These are phyloP conservation scores for Gouania willdenowi DNA, from an alignment of 2,797 vertebrate genomes.

Conservation along the genomic window DNA sequence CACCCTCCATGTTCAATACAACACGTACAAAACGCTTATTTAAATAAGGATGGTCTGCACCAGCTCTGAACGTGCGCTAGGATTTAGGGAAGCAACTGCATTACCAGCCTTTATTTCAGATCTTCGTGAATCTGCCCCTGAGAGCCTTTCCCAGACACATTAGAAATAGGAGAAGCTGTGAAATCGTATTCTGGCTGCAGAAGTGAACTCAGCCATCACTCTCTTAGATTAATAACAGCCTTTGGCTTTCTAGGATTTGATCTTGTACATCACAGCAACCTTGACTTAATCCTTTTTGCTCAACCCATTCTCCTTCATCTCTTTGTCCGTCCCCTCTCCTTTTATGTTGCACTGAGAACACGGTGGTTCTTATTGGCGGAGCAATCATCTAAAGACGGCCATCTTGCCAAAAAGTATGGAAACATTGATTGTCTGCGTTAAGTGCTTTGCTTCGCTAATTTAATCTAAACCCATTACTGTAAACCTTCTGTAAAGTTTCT, in stretches of 20 bases:
- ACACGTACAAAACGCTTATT: too few species aligned
- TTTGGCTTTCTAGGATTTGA: slow-evolving; percentile 12
- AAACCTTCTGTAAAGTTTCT: too few species aligned
- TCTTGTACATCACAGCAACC: slow-evolving; percentile 16
- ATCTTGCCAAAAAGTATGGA: slow-evolving; percentile 9
- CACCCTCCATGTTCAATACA: too few species aligned
- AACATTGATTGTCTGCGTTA: slow-evolving; percentile 15
- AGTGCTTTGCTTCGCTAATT: slow-evolving; percentile 30
- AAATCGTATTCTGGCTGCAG: slow-evolving; percentile 3
- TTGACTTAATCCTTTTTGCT: slow-evolving; percentile 9
- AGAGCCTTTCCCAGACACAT: too few species aligned
- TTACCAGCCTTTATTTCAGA: too few species aligned
- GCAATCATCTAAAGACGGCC: slow-evolving; percentile 47
- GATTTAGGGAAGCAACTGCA: too few species aligned
- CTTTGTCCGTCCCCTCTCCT: background rate
- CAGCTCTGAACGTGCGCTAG: too few species aligned
- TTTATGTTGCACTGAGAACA: slow-evolving; percentile 8
- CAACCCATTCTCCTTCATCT: slow-evolving; percentile 4
- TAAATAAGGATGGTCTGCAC: too few species aligned
- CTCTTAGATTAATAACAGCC: slow-evolving; percentile 8
- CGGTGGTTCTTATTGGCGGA: slow-evolving; percentile 10
- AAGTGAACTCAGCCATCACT: background rate
- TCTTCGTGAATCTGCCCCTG: too few species aligned
- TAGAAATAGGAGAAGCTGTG: background rate
- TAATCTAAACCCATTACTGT: slow-evolving; percentile 37